Evolutionary conservation across 2,797 vertebrate species (phyloP).

Genomic region (Lateolabrax maculatus): DNA sequence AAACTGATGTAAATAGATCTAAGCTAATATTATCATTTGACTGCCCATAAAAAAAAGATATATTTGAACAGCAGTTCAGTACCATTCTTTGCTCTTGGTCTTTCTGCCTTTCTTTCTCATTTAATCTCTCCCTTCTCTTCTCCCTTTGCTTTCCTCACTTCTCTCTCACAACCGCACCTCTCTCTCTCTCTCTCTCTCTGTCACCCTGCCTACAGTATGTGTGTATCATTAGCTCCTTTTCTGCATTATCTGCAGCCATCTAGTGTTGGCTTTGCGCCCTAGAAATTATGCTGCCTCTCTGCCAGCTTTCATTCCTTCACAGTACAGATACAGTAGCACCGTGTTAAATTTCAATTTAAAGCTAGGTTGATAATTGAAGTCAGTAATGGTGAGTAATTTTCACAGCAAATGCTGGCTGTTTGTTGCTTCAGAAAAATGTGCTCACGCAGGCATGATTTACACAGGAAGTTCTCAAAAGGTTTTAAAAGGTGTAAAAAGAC

Average conservation of each 20-base stretch:
- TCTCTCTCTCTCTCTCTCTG: slow-evolving; percentile 35
- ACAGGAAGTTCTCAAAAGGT: background rate
- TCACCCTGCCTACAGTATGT: slow-evolving; percentile 70
- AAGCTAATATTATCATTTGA: background rate
- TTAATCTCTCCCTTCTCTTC: slow-evolving; percentile 34
- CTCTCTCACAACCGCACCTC: slow-evolving; percentile 28
- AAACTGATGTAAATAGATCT: background rate
- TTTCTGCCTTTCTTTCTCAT: slow-evolving; percentile 27
- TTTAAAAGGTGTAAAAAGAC: slow-evolving; percentile 5
- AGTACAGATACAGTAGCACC: slow-evolving; percentile 17
- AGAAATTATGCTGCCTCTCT: slow-evolving; percentile 75
- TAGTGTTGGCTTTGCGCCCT: slow-evolving; percentile 88
- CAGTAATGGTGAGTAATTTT: background rate
- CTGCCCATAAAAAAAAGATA: background rate
- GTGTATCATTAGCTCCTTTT: slow-evolving; percentile 84
- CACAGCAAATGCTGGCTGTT: background rate
- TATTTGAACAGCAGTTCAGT: slow-evolving; percentile 14
- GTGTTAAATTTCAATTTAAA: slow-evolving; percentile 24
- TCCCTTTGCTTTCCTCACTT: slow-evolving; percentile 29
- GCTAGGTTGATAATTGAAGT: background rate
- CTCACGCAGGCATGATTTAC: slow-evolving; percentile 3
- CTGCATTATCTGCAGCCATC: slow-evolving; percentile 91
- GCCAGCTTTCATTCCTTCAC: slow-evolving; percentile 58
- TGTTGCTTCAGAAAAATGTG: background rate
- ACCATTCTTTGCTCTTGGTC: slow-evolving; percentile 2